Evolutionary conservation across 1,140 invertebrate genomes (phyloP).

Genomic region (Stenopsyche tienmushanensis): DNA sequence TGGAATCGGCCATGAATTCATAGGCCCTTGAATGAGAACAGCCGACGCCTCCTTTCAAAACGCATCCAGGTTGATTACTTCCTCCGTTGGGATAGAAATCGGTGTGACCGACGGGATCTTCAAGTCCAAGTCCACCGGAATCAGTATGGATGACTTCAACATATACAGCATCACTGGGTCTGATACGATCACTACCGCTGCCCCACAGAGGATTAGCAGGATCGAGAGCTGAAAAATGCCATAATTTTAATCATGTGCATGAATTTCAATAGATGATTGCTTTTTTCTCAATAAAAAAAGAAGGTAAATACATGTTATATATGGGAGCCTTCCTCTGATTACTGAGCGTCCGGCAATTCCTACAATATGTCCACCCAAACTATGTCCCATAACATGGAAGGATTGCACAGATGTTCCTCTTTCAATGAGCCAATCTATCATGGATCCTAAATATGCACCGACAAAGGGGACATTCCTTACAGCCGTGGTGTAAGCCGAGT

Average conservation of each 20-base stretch:
- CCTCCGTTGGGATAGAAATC: constrained; percentile 58
- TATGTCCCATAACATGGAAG: constrained; percentile 60
- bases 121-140: constrained; percentile 54
- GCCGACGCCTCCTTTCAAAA: constrained; percentile 41
- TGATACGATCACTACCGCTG: constrained; percentile 50
- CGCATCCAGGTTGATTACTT: constrained; percentile 61
- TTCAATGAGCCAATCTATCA: constrained; percentile 54
- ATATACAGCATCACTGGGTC: constrained; percentile 60
- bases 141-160: constrained; percentile 74
- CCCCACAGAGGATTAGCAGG: constrained; percentile 56
- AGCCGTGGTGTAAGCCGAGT: constrained; percentile 52
- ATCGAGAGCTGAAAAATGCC: constrained; percentile 60
- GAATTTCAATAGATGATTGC: no score
- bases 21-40: constrained; percentile 56
- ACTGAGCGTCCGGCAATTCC: constrained; percentile 51
- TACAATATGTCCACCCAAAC: constrained; percentile 60
- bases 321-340: constrained; percentile 29
- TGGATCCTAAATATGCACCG: constrained; percentile 54
- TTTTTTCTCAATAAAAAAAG: no score
- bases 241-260: no score
- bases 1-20: constrained; percentile 54
- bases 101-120: constrained; percentile 54
- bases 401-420: constrained; percentile 5
- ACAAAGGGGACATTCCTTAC: constrained; percentile 54
- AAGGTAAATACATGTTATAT: constrained; percentile 36